Evolutionary conservation across 2,888 invertebrate species (phyloP), one percentile per base, ranked within the genome.

Genomic region (Callinectes sapidus): DNA sequence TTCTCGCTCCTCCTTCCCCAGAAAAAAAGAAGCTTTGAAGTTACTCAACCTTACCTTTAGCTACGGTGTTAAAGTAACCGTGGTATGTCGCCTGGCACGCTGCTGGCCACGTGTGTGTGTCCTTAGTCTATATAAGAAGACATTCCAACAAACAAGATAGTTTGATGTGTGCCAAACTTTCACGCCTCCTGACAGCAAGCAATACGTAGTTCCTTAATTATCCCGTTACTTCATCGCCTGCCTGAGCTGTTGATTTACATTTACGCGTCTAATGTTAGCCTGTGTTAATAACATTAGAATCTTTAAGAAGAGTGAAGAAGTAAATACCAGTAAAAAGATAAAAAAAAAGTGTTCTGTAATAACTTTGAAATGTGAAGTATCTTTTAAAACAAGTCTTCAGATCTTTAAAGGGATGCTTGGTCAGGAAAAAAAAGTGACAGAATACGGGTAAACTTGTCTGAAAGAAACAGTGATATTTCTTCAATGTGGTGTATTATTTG

Each of bases 11-110:
- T 48, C 8, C 8, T 10, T 48, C 48, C 48, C 0, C 8, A 48
- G 48, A 48, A 8, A 48, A 42, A 48, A 48, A 48, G 10, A 48
- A 48, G 39, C 66, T 61, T 18, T 2, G 3, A 71, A 71, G 71
- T 71, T 71, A 23, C 71, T 71, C 28, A 71, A 71, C n/a, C 71
- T 48, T 71, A 71, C 71, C 71, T n/a, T n/a, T n/a, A n/a, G 71
- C 8, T n/a, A 71, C n/a, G 6, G 28, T 71, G 71, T 71, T 71
- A n/a, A 23, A 71, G 71, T 71, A 71, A 71, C 71, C 8, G n/a
- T 23, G 71, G 81, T 81, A 32, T 81, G 81, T 81, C 48, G 10
- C 48, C 48, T 48, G 3, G 48, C 48, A 48, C 48, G 48, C 48
- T 5, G 48, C 3, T 48, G 0, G 48, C 61, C 61, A 61, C 61